Evolutionary conservation across 2,113 vertebrate genomes (phyloP).

Genomic region (Oryzias celebensis): DNA sequence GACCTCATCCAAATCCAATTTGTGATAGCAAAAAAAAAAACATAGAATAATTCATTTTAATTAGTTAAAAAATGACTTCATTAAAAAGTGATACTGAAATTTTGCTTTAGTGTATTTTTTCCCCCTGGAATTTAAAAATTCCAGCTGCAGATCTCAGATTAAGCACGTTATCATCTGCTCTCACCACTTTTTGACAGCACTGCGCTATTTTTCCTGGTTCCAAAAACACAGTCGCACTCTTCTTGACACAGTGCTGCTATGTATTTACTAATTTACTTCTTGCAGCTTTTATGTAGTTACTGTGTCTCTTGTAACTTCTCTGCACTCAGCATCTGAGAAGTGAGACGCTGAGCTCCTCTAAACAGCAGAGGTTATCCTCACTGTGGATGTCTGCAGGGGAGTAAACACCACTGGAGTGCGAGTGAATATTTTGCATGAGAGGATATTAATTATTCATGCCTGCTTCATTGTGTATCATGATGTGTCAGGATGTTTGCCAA

Average conservation of each 20-base stretch:
- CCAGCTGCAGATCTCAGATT: slow-evolving; percentile 12
- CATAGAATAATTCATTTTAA: background rate
- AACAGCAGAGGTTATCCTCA: slow-evolving; percentile 76
- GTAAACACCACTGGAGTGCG: slow-evolving; percentile 74
- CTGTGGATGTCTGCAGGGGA: slow-evolving; percentile 79
- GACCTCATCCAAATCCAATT: slow-evolving; percentile 8
- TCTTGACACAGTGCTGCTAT: slow-evolving; percentile 62
- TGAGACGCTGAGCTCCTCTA: slow-evolving; percentile 63
- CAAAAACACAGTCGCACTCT: slow-evolving; percentile 46
- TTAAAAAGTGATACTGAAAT: too few relatives aligned
- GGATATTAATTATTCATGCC: slow-evolving; percentile 79
- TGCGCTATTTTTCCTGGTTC: slow-evolving; percentile 43
- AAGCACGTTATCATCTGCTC: background rate
- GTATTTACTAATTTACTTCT: slow-evolving; percentile 71
- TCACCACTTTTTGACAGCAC: slow-evolving; percentile 17
- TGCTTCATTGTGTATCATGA: slow-evolving; percentile 75
- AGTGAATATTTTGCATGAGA: slow-evolving; percentile 76
- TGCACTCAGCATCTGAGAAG: slow-evolving; percentile 60
- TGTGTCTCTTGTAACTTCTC: slow-evolving; percentile 68
- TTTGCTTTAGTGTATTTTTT: background rate
- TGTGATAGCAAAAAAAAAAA: background rate
- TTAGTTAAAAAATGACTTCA: too few relatives aligned
- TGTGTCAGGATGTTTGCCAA: slow-evolving; percentile 82
- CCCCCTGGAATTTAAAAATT: background rate
- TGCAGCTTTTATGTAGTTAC: slow-evolving; percentile 66